Percentiles rank a stretch among this genome's conserved stretches.
phyloP scores from a whole-genome alignment of 2,888 invertebrate genomes.

The Calliopum simillimum region DNA sequence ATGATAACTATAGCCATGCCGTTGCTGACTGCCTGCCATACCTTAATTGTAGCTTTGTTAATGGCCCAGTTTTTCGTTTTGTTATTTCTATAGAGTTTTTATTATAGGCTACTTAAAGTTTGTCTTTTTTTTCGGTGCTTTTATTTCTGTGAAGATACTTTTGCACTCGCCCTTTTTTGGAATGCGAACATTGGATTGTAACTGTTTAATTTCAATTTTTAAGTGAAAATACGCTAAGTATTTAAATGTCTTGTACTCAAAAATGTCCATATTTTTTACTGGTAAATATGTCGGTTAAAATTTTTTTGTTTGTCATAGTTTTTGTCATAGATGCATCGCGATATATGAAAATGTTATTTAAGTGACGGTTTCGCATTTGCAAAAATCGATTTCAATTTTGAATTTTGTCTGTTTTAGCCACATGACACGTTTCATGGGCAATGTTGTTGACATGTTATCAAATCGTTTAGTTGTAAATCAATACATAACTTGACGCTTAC shows the following conservation, averaged over 20 bases:
- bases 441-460: constrained; percentile 7
- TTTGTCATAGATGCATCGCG: no score
- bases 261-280: no score
- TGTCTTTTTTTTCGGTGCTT: not conserved
- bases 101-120: not conserved
- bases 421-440: not conserved
- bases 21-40: not conserved
- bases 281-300: no score
- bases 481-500: not conserved
- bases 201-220: no score
- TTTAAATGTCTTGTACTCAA: no score
- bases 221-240: no score
- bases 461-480: constrained; percentile 18
- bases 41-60: constrained; percentile 11
- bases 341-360: no score
- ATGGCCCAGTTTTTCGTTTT: constrained; percentile 1
- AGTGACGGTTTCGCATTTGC: no score
- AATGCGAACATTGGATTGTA: no score
- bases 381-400: constrained; percentile 5
- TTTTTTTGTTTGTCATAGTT: no score
- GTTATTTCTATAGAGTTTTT: not conserved
- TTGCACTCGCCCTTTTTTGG: no score
- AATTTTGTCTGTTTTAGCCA: constrained; percentile 3
- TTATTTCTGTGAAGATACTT: no score
- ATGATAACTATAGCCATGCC: not conserved